Conservation (phyloP, 2,797 vertebrate genomes). For the Sparidentex hasta region DNA sequence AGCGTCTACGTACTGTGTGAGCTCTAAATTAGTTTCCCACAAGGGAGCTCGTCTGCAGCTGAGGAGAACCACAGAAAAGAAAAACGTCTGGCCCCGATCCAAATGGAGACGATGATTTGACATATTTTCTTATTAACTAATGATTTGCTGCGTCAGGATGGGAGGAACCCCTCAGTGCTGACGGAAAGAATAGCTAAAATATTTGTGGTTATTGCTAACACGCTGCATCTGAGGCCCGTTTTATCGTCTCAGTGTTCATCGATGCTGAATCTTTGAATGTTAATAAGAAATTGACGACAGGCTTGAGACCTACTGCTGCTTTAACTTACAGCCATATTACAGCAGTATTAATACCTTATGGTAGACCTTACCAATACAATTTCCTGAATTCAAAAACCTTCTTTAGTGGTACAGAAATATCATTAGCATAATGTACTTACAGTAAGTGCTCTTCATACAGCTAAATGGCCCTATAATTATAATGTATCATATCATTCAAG, state of each 20-base stretch:
- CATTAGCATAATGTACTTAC: not conserved
- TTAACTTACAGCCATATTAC: constrained; percentile 6
- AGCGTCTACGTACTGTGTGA: constrained; percentile 27
- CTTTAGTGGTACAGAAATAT: no score
- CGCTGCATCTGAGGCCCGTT: not conserved
- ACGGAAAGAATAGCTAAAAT: not conserved
- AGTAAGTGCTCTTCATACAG: not conserved
- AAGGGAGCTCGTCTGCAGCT: constrained; percentile 68
- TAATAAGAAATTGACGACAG: constrained; percentile 9
- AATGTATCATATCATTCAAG: not conserved
- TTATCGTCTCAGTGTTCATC: not conserved
- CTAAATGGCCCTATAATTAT: not conserved
- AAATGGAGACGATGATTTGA: constrained; percentile 59
- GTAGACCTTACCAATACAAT: not conserved
- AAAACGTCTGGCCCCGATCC: constrained; percentile 55
- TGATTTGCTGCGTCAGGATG: constrained; percentile 36
- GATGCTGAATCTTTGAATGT: constrained; percentile 17
- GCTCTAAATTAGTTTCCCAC: constrained; percentile 70
- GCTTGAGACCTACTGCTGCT: not conserved
- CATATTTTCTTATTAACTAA: constrained; percentile 54
- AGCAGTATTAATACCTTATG: not conserved
- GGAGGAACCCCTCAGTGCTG: not conserved
- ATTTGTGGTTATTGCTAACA: not conserved
- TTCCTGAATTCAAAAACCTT: not conserved
- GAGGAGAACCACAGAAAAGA: constrained; percentile 37